These are phyloP conservation scores for Oligia latruncula DNA, from an alignment of 2,888 invertebrate species.

Conservation along the genomic window DNA sequence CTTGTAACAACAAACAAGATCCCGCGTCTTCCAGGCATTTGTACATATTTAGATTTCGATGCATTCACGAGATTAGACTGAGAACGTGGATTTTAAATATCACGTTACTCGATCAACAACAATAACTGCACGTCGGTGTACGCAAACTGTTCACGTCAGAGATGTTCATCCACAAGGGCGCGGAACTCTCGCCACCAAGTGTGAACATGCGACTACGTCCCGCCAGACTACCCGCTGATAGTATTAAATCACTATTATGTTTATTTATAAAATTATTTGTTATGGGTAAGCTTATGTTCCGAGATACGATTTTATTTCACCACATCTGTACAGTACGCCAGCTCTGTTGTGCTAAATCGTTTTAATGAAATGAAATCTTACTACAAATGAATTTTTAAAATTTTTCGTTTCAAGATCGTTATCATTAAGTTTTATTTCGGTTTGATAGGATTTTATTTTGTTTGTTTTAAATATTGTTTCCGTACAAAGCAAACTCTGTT, in stretches of 20 bases:
- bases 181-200: constrained; percentile 43
- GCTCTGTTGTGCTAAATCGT: constrained; percentile 60
- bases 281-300: constrained; percentile 68
- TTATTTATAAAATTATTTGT: constrained; percentile 74
- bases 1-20: constrained; percentile 54
- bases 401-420: constrained; percentile 75
- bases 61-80: constrained; percentile 61
- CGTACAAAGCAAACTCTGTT: constrained; percentile 68
- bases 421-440: constrained; percentile 79
- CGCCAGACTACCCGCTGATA: constrained; percentile 75
- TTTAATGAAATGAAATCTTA: constrained; percentile 76
- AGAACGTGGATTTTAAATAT: constrained; percentile 48
- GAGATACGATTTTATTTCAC: constrained; percentile 66
- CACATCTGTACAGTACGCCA: constrained; percentile 54
- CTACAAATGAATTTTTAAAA: constrained; percentile 78
- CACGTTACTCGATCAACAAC: constrained; percentile 52
- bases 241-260: constrained; percentile 72
- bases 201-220: constrained; percentile 67
- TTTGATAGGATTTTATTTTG: constrained; percentile 76
- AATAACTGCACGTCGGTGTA: constrained; percentile 53
- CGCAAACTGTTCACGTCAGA: constrained; percentile 17
- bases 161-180: constrained; percentile 51
- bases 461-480: constrained; percentile 70
- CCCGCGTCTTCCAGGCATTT: constrained; percentile 60
- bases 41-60: constrained; percentile 59